Evolutionary conservation across 2,113 vertebrate genomes (phyloP).

Genomic region (Elephas maximus): DNA sequence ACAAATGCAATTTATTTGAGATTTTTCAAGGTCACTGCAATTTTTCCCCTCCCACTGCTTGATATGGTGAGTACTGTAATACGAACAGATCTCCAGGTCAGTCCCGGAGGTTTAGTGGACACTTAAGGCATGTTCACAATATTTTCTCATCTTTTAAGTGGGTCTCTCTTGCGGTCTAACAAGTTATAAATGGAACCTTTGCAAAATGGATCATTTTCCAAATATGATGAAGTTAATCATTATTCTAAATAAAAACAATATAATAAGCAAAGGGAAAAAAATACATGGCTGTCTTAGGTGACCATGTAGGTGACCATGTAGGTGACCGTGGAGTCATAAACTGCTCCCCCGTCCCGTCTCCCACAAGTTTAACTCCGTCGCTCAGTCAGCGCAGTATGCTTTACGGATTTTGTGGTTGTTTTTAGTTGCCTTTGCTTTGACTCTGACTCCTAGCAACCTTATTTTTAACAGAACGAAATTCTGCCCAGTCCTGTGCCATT

Average conservation of each 20-base stretch:
- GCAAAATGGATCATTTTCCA: constrained; percentile 47
- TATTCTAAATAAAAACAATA: constrained; percentile 24
- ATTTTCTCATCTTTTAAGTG: constrained; percentile 78
- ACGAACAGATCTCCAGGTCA: constrained; percentile 72
- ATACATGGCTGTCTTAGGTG: neutral
- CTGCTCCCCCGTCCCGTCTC: neutral
- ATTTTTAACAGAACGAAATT: neutral
- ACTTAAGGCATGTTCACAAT: constrained; percentile 69
- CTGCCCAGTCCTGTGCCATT: neutral
- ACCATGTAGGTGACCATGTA: neutral
- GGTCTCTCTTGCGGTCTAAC: constrained; percentile 69
- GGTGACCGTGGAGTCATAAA: neutral
- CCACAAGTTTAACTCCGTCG: constrained; percentile 25
- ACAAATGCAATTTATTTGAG: constrained; percentile 86
- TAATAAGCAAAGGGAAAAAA: neutral
- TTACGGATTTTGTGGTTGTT: neutral
- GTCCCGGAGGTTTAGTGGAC: constrained; percentile 80
- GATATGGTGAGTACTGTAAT: constrained; percentile 80
- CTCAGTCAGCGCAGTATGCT: neutral
- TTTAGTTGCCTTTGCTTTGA: neutral
- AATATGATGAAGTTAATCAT: constrained; percentile 19
- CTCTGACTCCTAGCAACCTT: neutral
- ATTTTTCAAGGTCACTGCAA: constrained; percentile 88
- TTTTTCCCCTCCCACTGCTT: constrained; percentile 77
- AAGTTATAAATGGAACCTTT: constrained; percentile 61